Base-by-base conservation (phyloP, 2,113 vertebrate genomes). In the Amblyornis subalaris region DNA sequence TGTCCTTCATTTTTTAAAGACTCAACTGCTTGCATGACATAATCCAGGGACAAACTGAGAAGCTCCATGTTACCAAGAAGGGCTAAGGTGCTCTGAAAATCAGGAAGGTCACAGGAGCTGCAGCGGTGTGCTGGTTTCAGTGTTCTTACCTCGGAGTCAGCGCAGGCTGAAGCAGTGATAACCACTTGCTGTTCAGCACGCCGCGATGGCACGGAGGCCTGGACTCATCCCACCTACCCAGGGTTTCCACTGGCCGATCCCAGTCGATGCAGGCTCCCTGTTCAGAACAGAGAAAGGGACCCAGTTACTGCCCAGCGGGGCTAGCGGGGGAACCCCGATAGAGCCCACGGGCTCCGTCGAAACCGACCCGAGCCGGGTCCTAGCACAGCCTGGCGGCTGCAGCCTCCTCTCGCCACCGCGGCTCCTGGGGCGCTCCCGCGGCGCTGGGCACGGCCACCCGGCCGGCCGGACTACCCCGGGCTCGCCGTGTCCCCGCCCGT, bases 171-270 rank as follows among this genome's bases (percentile, higher is more conserved):
- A 78, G 38, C 25, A 19, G 20, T 5, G 15, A 16, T 11, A 62
- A 35, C 10, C 12, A 33, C 64, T 73, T 4, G 58, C 45, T 20
- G 35, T 19, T 93, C 71, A 76, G 71, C 66, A 88, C 54, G 36
- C 71, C 7, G 45, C 54, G 54, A 72, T 10, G 47, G 50, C 47
- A 6, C 62, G 25, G 51, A 94, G 96, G 96, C 94, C 94, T 51
- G 89, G 60, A 38, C 70, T 77, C 91, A 95, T 95, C 53, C 60
- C 87, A 71, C 94, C 93, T 14, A 18, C 18, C 35, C 84, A 12
- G 64, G 57, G 25, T 11, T 69, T 83, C 58, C 93, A 88, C 47
- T 33, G 45, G 54, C 60, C 10, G 44, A 45, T 61, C 58, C 53
- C 82, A 51, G 28, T 2, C 19, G 45, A 53, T 24, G 50, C 47